phyloP scores from a whole-genome alignment of 2,797 vertebrate species.

The Phalanger gymnotis region DNA sequence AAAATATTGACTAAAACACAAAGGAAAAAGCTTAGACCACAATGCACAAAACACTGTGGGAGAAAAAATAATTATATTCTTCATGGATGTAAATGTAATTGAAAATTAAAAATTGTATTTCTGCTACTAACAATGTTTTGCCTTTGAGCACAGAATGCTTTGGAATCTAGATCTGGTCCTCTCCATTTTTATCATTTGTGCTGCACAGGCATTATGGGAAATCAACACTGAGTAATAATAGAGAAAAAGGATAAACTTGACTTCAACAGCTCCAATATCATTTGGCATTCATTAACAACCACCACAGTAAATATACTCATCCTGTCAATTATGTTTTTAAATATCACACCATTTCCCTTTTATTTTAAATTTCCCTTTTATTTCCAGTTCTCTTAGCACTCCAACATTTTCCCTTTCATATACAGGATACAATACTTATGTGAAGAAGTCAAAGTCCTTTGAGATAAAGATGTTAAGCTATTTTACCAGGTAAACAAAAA shows the following conservation, averaged over 20 bases:
- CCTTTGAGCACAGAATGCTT: background rate
- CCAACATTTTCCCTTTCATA: background rate
- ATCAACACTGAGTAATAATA: conserved; percentile 25
- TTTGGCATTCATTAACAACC: background rate
- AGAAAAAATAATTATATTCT: conserved; percentile 32
- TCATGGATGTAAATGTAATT: conserved; percentile 8
- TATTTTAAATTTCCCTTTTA: background rate
- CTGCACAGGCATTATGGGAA: background rate
- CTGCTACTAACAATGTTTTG: conserved; percentile 7
- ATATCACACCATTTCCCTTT: background rate
- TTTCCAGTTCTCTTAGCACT: background rate
- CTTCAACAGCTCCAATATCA: conserved; percentile 9
- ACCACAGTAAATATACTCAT: background rate
- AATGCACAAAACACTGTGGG: background rate
- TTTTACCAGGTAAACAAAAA: background rate
- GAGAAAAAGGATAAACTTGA: conserved; percentile 9
- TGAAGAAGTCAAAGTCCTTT: conserved; percentile 1
- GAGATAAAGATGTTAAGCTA: background rate
- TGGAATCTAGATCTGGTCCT: conserved; percentile 1
- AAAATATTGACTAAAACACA: conserved; percentile 29
- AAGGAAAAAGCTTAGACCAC: background rate
- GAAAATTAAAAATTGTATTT: conserved; percentile 25
- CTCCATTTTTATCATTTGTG: background rate
- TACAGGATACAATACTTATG: background rate
- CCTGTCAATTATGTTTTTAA: background rate